Evolutionary conservation across 2,797 vertebrate genomes (phyloP).

Genomic region (Salmo trutta): DNA sequence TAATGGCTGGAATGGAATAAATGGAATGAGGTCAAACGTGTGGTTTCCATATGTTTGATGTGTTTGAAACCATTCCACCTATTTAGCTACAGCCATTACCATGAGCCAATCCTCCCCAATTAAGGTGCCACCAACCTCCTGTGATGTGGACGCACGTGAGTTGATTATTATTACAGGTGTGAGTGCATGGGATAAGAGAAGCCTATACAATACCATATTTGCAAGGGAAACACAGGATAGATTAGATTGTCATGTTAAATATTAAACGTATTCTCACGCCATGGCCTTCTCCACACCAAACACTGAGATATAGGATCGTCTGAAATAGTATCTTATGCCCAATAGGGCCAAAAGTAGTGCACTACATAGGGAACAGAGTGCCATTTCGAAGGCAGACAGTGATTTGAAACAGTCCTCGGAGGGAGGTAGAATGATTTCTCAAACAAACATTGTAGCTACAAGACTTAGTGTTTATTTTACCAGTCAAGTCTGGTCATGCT

Average conservation of each 20-base stretch:
- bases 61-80: neutral
- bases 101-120: too few species aligned
- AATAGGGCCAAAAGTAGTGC: neutral
- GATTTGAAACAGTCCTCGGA: neutral
- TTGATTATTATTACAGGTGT: neutral
- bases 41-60: too few species aligned
- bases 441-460: neutral
- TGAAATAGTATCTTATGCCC: neutral
- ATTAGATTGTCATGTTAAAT: neutral
- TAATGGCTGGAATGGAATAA: too few species aligned
- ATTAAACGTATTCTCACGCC: neutral
- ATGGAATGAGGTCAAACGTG: too few species aligned
- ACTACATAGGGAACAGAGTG: neutral
- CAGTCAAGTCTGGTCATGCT: constrained; percentile 61
- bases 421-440: constrained; percentile 7
- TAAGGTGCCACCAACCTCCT: too few species aligned
- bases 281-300: neutral
- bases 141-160: neutral
- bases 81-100: neutral
- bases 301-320: neutral
- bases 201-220: neutral
- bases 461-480: constrained; percentile 1
- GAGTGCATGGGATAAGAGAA: neutral
- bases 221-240: neutral
- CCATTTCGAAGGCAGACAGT: neutral